Conservation (phyloP, 2,113 vertebrate species). For the Gila orcuttii region DNA sequence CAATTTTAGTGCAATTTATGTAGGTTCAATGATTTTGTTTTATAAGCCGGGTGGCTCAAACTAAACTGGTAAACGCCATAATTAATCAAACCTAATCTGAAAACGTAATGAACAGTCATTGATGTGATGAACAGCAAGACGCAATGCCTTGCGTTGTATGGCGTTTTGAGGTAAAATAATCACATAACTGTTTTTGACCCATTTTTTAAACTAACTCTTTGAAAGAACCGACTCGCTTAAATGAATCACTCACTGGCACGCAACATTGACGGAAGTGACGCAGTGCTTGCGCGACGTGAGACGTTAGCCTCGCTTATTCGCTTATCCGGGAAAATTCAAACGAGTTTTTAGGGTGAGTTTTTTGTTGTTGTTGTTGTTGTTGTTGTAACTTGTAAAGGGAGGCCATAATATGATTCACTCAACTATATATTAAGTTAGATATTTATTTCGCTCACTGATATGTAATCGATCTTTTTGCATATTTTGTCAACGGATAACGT, state of each 20-base stretch:
- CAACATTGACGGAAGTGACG: conserved; percentile 24
- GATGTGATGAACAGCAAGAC: background rate
- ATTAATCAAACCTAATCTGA: background rate
- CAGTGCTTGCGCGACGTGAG: background rate
- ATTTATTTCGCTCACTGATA: background rate
- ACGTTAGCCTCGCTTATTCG: conserved; percentile 15
- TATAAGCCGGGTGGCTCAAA: no score
- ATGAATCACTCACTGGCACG: background rate
- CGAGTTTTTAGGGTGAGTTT: background rate
- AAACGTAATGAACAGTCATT: background rate
- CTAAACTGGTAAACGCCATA: background rate
- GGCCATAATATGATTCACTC: background rate
- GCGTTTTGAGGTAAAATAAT: background rate
- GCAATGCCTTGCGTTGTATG: background rate
- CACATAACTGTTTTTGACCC: background rate
- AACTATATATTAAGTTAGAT: background rate
- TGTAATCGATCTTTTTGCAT: background rate
- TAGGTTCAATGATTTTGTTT: background rate
- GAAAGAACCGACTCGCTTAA: background rate
- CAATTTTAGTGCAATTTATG: background rate
- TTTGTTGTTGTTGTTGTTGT: background rate
- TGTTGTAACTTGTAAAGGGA: background rate
- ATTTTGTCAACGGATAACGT: background rate
- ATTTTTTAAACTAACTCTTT: background rate
- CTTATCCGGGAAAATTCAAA: conserved; percentile 46